phyloP scores from a whole-genome alignment of 2,797 vertebrate species.

The Artibeus jamaicensis region DNA sequence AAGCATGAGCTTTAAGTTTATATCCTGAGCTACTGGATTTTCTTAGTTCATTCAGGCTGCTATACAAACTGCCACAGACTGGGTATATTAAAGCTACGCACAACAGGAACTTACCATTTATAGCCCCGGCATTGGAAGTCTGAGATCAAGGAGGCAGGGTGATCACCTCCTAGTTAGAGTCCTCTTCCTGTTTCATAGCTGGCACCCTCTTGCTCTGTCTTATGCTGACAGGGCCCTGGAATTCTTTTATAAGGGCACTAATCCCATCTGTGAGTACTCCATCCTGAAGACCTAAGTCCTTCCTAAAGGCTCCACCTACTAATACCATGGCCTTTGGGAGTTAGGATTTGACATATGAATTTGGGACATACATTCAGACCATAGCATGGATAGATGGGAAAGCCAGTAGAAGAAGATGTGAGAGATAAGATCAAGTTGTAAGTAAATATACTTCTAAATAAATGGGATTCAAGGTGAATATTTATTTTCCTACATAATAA shows the following conservation, averaged over 20 bases:
- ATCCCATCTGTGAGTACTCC: neutral
- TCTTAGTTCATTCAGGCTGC: neutral
- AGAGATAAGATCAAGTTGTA: slow-evolving; percentile 14
- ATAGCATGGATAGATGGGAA: neutral
- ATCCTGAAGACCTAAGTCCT: neutral
- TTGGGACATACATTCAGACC: neutral
- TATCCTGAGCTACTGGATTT: neutral
- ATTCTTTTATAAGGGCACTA: neutral
- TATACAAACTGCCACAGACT: neutral
- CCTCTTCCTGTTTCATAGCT: neutral
- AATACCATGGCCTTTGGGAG: neutral
- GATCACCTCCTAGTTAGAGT: neutral
- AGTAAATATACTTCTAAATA: neutral
- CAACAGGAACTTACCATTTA: neutral
- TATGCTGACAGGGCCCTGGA: neutral
- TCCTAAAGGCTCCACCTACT: neutral
- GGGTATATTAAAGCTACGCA: neutral
- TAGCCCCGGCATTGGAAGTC: neutral
- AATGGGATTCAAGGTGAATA: neutral
- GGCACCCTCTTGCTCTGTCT: neutral
- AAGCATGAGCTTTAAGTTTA: neutral
- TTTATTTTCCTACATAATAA: slow-evolving; percentile 30
- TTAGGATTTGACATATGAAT: neutral
- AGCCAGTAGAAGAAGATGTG: neutral
- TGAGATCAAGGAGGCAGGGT: neutral